These are phyloP conservation scores for Xanthia icteritia DNA, from an alignment of 2,888 invertebrate species.

Conservation along the genomic window DNA sequence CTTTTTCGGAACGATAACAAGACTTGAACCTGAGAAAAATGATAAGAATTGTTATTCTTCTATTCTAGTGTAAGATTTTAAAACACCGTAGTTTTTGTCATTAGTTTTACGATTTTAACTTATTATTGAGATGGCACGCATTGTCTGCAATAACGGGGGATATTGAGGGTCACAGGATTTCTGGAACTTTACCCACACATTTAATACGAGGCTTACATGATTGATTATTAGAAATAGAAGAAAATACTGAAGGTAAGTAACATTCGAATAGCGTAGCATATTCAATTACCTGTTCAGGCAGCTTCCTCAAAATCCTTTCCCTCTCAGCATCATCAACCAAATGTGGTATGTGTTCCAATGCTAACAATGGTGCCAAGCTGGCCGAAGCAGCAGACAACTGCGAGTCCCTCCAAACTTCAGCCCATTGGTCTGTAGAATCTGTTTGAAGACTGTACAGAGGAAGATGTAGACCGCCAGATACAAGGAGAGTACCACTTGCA, in stretches of 20 bases:
- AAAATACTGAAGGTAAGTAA: neutral
- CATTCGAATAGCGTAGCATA: neutral
- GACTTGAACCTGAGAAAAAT: slow-evolving; percentile 89
- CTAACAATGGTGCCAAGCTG: slow-evolving; percentile 90
- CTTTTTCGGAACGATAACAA: slow-evolving; percentile 91
- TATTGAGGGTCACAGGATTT: no score
- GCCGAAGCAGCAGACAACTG: slow-evolving; percentile 90
- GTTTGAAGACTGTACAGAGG: slow-evolving; percentile 85
- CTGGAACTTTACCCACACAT: no score
- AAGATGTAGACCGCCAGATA: slow-evolving; percentile 91
- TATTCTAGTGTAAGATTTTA: neutral
- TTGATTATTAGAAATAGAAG: neutral
- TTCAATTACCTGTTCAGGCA: slow-evolving; percentile 89
- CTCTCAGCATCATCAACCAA: slow-evolving; percentile 88
- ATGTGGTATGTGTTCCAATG: slow-evolving; percentile 89
- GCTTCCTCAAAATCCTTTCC: slow-evolving; percentile 86
- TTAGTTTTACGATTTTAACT: neutral
- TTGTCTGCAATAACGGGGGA: neutral
- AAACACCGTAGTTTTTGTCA: neutral
- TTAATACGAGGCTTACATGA: no score
- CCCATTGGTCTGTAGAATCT: slow-evolving; percentile 83
- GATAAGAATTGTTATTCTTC: neutral
- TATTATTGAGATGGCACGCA: neutral
- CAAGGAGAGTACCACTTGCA: slow-evolving; percentile 91
- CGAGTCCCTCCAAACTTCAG: slow-evolving; percentile 87